Evolutionary conservation across 2,797 vertebrate genomes (phyloP).

Genomic region (Lemur catta): DNA sequence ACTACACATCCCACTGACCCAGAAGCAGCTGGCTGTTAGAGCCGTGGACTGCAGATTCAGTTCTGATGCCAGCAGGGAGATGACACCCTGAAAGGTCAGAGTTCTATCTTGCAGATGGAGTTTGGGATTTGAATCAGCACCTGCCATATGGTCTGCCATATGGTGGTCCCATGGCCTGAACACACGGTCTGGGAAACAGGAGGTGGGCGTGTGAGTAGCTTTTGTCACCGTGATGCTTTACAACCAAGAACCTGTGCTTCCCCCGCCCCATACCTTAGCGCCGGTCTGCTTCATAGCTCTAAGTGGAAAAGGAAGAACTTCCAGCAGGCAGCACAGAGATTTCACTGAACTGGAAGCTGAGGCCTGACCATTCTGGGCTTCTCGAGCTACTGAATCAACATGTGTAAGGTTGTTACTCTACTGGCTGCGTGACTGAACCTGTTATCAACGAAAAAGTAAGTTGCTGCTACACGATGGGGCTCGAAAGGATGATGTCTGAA

Average conservation of each 20-base stretch:
- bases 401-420: background rate
- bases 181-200: accelerated
- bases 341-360: background rate
- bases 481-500: background rate
- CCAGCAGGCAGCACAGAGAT: background rate
- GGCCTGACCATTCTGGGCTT: background rate
- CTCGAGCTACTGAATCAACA: background rate
- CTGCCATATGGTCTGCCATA: background rate
- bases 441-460: background rate
- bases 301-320: background rate
- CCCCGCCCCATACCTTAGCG: accelerated
- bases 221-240: accelerated
- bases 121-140: background rate
- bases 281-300: background rate
- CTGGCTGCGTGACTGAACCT: accelerated
- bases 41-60: background rate
- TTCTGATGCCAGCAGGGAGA: background rate
- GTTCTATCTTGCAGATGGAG: background rate
- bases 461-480: background rate
- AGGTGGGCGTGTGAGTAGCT: background rate
- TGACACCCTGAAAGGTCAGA: background rate
- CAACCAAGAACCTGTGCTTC: background rate
- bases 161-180: background rate
- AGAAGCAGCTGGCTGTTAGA: background rate
- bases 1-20: background rate